These are phyloP conservation scores for Drosophila barbarae DNA, from an alignment of 2,888 invertebrate genomes.

Conservation along the genomic window DNA sequence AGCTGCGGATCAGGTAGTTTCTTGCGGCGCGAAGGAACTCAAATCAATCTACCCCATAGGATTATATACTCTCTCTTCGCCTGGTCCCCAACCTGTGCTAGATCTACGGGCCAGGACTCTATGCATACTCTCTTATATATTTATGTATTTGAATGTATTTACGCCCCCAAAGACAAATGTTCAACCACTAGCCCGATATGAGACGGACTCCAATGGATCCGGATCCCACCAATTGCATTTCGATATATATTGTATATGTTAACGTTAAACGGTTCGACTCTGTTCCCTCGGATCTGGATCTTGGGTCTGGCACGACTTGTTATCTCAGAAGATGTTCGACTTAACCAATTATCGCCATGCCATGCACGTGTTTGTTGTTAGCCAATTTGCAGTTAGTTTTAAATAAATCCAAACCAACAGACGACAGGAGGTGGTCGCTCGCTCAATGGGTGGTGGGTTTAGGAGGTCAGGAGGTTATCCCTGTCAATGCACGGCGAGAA, in stretches of 20 bases:
- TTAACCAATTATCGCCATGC: conserved; percentile 28
- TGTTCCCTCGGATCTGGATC: conserved; percentile 7
- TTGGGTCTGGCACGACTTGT: conserved; percentile 12
- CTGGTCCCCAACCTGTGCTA: neutral
- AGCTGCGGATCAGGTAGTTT: conserved; percentile 4
- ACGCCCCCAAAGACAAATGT: conserved; percentile 36
- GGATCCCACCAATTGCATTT: conserved; percentile 32
- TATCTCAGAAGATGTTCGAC: conserved; percentile 7
- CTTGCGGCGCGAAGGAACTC: conserved; percentile 4
- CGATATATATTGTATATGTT: conserved; percentile 16
- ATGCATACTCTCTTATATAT: conserved; percentile 8
- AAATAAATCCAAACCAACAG: conserved; percentile 53
- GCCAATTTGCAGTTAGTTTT: conserved; percentile 58
- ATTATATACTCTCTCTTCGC: conserved; percentile 3
- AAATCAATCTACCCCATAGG: conserved; percentile 35
- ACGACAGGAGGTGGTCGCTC: conserved; percentile 4
- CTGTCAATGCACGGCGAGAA: conserved; percentile 3
- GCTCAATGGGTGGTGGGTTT: conserved; percentile 13
- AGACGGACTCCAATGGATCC: conserved; percentile 7
- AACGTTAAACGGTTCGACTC: conserved; percentile 21
- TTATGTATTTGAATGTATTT: conserved; percentile 5
- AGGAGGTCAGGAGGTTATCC: conserved; percentile 3
- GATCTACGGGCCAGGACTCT: neutral
- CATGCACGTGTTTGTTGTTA: conserved; percentile 56
- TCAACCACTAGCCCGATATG: conserved; percentile 28